Conservation (phyloP, 2,113 vertebrate genomes). For the Microcebus griseorufus region DNA sequence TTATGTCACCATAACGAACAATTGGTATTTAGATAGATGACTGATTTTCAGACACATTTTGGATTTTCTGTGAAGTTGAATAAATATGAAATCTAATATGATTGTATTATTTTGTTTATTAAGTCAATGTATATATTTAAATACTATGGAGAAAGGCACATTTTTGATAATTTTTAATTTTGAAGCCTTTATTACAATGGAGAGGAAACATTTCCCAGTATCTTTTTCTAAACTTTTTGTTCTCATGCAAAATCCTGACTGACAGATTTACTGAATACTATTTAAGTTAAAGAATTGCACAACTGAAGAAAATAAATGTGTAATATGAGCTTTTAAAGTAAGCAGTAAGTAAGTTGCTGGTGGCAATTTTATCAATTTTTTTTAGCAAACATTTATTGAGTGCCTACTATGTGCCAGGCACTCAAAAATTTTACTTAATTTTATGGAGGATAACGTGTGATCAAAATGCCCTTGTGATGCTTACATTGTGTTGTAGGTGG, state of each 20-base stretch:
- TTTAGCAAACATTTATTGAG: background rate
- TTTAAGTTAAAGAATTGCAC: background rate
- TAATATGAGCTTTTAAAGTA: conserved; percentile 13
- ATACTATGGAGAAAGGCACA: conserved; percentile 16
- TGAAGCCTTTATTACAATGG: conserved; percentile 13
- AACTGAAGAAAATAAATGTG: conserved; percentile 25
- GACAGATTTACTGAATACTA: conserved; percentile 1
- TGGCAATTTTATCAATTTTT: background rate
- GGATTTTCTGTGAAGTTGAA: conserved; percentile 72
- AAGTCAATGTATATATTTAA: conserved; percentile 30
- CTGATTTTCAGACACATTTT: conserved; percentile 74
- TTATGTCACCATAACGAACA: conserved; percentile 56
- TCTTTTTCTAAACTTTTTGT: conserved; percentile 12
- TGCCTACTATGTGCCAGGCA: background rate
- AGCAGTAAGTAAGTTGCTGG: background rate
- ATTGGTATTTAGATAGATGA: conserved; percentile 61
- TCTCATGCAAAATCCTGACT: background rate
- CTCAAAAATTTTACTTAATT: background rate
- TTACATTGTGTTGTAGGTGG: background rate
- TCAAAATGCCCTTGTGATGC: background rate
- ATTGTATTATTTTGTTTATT: conserved; percentile 72
- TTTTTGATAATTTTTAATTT: conserved; percentile 44
- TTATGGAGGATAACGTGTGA: background rate
- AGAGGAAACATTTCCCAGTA: conserved; percentile 21
- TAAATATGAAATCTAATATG: conserved; percentile 67